Evolutionary conservation across 2,113 vertebrate species (phyloP).

Genomic region (Larimichthys crocea): DNA sequence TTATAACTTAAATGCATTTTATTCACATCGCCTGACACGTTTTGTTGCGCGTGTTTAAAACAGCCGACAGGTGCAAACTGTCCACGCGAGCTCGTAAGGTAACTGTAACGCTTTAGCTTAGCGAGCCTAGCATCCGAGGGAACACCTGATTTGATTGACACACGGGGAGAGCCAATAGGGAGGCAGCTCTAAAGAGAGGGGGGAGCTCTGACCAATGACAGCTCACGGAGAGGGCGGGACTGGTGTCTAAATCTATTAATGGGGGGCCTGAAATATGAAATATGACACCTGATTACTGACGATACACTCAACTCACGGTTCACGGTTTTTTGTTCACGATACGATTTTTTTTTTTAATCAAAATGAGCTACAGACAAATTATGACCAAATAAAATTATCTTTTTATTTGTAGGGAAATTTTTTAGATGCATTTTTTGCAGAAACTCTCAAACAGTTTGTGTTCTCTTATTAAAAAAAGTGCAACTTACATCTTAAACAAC

Average conservation of each 20-base stretch:
- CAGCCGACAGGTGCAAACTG: fast-evolving
- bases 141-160: conserved; percentile 76
- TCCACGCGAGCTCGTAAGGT: neutral
- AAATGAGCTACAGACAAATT: no score
- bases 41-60: neutral
- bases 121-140: conserved; percentile 42
- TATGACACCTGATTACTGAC: no score
- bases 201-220: conserved; percentile 39
- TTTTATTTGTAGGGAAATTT: no score
- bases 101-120: conserved; percentile 19
- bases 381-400: no score
- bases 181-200: conserved; percentile 27
- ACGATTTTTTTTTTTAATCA: no score
- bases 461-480: no score
- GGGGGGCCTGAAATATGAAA: neutral
- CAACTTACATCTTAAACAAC: no score
- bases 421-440: no score
- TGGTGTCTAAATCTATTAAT: neutral
- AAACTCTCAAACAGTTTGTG: no score
- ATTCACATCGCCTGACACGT: neutral
- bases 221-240: conserved; percentile 19
- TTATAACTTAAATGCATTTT: neutral
- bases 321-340: no score
- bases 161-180: conserved; percentile 27
- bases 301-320: no score